Evolutionary conservation across 2,888 invertebrate species (phyloP).

Genomic region (Mimumesa dahlbomi): DNA sequence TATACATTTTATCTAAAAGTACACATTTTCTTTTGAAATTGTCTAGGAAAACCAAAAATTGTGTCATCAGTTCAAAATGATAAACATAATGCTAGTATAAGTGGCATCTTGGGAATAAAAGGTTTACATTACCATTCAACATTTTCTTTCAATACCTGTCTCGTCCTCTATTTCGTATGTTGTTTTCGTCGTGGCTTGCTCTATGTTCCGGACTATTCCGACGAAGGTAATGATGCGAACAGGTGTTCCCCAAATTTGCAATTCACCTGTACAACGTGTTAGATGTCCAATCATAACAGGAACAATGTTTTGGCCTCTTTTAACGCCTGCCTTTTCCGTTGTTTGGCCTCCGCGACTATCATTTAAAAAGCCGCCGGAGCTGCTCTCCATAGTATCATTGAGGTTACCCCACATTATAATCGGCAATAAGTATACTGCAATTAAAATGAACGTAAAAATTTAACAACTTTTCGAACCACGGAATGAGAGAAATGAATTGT

Average conservation of each 20-base stretch:
- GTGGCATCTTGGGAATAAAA: too few species aligned
- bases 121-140: too few species aligned
- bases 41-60: too few species aligned
- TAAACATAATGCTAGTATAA: neutral
- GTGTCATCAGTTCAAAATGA: neutral
- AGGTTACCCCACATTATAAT: constrained; percentile 23
- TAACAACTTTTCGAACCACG: neutral
- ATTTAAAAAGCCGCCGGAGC: constrained; percentile 66
- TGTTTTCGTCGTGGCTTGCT: constrained; percentile 84
- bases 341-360: constrained; percentile 35
- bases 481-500: too few species aligned
- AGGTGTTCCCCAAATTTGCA: constrained; percentile 65
- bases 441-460: neutral
- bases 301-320: constrained; percentile 66
- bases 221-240: constrained; percentile 75
- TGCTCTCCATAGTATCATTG: neutral
- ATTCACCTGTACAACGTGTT: constrained; percentile 40
- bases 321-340: too few species aligned
- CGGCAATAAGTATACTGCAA: neutral
- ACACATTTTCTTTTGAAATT: too few species aligned
- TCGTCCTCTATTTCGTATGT: constrained; percentile 85
- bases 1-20: too few species aligned
- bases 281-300: constrained; percentile 66
- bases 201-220: constrained; percentile 83
- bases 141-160: constrained; percentile 81